Evolutionary conservation across 2,888 invertebrate species (phyloP).

Genomic region (Leptothorax acervorum): DNA sequence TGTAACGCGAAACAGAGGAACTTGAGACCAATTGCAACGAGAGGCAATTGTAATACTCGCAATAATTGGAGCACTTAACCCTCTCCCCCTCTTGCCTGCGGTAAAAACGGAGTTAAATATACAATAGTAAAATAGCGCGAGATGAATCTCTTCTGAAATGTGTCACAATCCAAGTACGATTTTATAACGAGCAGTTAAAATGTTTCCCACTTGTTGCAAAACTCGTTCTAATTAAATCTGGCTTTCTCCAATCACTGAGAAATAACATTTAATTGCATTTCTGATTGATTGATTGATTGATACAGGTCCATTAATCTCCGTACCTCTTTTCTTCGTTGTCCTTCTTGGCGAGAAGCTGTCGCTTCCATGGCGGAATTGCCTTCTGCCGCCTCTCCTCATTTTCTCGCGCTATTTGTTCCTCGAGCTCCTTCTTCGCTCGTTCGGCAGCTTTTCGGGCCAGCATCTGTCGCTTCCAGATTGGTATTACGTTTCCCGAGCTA

Average conservation of each 20-base stretch:
- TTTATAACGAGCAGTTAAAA: not conserved
- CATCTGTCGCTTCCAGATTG: conserved; percentile 98
- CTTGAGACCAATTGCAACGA: conserved; percentile 29
- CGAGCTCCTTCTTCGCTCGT: conserved; percentile 95
- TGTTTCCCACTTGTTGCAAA: not conserved
- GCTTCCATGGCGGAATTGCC: conserved; percentile 97
- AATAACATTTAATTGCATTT: not conserved
- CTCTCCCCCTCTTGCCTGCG: too few species aligned
- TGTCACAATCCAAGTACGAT: not conserved
- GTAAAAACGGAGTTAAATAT: conserved; percentile 31
- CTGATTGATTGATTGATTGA: not conserved
- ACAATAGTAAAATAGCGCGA: not conserved
- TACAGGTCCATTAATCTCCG: conserved; percentile 55
- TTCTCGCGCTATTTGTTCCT: conserved; percentile 93
- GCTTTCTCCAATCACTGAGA: not conserved
- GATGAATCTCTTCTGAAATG: not conserved
- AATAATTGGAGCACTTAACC: conserved; percentile 19
- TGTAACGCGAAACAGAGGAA: conserved; percentile 8
- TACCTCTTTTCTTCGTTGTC: conserved; percentile 93
- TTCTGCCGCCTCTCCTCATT: conserved; percentile 94
- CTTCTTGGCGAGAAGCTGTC: conserved; percentile 94
- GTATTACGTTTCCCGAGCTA: conserved; percentile 94
- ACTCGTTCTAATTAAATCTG: not conserved
- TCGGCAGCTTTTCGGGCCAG: conserved; percentile 97
- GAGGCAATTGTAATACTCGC: conserved; percentile 23